Conservation (phyloP, 1,140 invertebrate genomes). For the Drosophila albomicans region DNA sequence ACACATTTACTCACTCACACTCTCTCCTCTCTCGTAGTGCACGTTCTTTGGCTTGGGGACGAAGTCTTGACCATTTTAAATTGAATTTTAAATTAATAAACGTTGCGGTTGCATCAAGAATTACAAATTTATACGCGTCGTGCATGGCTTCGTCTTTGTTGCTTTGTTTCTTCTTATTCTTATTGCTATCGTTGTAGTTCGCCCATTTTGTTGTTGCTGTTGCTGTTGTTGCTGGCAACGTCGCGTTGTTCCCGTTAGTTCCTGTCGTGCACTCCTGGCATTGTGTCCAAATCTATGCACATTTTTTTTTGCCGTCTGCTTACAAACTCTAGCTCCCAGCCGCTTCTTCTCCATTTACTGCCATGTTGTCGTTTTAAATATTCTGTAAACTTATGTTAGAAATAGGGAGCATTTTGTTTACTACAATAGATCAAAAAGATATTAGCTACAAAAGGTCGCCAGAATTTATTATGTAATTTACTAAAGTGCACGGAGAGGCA, state of each 20-base stretch:
- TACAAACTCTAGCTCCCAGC: constrained; percentile 3
- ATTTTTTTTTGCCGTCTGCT: constrained; percentile 57
- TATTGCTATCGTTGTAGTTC: constrained; percentile 18
- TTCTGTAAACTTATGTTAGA: constrained; percentile 3
- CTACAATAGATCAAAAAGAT: neutral
- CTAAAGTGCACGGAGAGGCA: no score
- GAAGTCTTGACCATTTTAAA: constrained; percentile 74
- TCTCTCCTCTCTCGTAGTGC: neutral
- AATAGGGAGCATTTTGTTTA: neutral
- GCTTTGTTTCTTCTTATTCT: constrained; percentile 12
- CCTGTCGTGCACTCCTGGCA: constrained; percentile 47
- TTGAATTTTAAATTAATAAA: constrained; percentile 84
- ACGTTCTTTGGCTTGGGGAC: constrained; percentile 23
- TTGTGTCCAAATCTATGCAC: constrained; percentile 77
- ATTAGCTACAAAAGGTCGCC: neutral
- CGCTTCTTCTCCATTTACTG: constrained; percentile 28
- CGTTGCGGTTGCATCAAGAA: constrained; percentile 79
- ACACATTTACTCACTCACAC: neutral
- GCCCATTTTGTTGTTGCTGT: constrained; percentile 20
- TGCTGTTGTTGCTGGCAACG: constrained; percentile 42
- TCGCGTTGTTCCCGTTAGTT: constrained; percentile 42
- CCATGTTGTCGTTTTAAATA: constrained; percentile 31
- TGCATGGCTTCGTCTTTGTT: constrained; percentile 49
- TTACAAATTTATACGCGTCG: constrained; percentile 79
- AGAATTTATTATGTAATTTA: no score